A percentile compares a stretch with the other conserved stretches of the same genome.
Conservation (phyloP, 1,140 invertebrate genomes). For the Drosophila pruinosa region DNA sequence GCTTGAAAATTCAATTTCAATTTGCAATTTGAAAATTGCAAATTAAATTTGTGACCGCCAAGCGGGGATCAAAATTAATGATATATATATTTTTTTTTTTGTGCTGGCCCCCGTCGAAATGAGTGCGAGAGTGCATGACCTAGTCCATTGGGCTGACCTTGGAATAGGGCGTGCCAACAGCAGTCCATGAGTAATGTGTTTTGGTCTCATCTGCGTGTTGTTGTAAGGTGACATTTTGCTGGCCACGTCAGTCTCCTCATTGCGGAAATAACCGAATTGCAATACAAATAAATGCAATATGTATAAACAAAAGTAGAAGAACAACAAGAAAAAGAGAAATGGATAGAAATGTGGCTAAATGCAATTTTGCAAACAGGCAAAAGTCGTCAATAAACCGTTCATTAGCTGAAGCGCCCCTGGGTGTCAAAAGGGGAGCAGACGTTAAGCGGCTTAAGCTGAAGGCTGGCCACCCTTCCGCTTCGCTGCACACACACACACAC, state of each 20-base stretch:
- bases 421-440: slow-evolving; percentile 4
- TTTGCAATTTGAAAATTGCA: slow-evolving; percentile 74
- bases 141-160: slow-evolving; percentile 42
- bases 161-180: slow-evolving; percentile 22
- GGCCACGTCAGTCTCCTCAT: slow-evolving; percentile 1
- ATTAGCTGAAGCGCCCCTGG: slow-evolving; percentile 11
- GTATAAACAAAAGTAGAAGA: neutral
- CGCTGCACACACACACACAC: neutral
- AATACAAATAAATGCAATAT: neutral
- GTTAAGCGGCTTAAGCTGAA: slow-evolving; percentile 39
- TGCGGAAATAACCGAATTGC: slow-evolving; percentile 17
- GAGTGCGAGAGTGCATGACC: slow-evolving; percentile 46
- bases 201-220: neutral
- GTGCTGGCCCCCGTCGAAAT: neutral
- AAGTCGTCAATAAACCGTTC: slow-evolving; percentile 33
- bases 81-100: slow-evolving; percentile 40
- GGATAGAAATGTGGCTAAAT: slow-evolving; percentile 23
- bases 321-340: neutral
- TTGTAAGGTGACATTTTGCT: neutral
- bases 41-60: slow-evolving; percentile 62
- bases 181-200: slow-evolving; percentile 27
- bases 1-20: slow-evolving; percentile 69
- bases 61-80: slow-evolving; percentile 62
- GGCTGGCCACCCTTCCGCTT: neutral
- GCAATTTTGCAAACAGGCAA: slow-evolving; percentile 20